phyloP scores from a whole-genome alignment of 2,888 invertebrate species.

The Temnothorax ravouxi region DNA sequence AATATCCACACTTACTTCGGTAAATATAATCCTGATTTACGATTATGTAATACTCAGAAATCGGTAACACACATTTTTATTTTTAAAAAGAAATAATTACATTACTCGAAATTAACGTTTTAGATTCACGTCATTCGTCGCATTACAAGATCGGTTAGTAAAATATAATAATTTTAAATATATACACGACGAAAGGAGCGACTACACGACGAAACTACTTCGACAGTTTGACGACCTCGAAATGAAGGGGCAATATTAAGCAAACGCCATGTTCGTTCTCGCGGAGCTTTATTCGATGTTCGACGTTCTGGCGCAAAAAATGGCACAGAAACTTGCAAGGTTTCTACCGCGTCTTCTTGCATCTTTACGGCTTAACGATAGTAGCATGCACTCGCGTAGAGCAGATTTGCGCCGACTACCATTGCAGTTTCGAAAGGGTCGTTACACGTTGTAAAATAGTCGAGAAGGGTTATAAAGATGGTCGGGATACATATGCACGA shows the following conservation, averaged over 20 bases:
- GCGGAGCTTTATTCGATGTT: background rate
- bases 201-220: background rate
- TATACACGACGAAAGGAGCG: background rate
- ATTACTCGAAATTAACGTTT: background rate
- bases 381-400: conserved; percentile 5
- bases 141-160: background rate
- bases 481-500: conserved; percentile 69
- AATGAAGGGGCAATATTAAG: background rate
- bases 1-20: background rate
- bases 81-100: background rate
- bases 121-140: background rate
- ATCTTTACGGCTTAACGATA: conserved; percentile 43
- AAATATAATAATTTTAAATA: background rate
- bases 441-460: conserved; percentile 58
- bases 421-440: conserved; percentile 46
- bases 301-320: background rate
- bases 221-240: background rate
- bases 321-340: conserved; percentile 9
- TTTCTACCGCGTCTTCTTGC: conserved; percentile 21
- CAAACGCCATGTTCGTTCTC: background rate
- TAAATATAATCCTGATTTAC: conserved; percentile 12
- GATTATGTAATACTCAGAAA: background rate
- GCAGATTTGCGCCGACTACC: conserved; percentile 38
- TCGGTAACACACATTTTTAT: background rate
- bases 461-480: conserved; percentile 56